phyloP scores from a whole-genome alignment of 2,888 invertebrate species.

The Myathropa florea region DNA sequence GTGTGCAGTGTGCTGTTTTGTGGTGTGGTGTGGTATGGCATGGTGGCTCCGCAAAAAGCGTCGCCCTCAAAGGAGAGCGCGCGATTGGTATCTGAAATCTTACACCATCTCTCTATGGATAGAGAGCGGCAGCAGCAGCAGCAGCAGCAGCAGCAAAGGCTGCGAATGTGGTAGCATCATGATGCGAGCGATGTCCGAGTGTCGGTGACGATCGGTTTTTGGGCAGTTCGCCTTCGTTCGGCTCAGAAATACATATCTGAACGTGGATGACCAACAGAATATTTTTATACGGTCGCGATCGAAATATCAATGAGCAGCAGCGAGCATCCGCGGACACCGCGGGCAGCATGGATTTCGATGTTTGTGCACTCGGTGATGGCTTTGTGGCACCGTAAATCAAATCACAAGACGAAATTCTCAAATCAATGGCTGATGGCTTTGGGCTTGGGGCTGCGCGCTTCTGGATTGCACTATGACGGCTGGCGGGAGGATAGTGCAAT shows the following conservation, averaged over 20 bases:
- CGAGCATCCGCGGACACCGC: conserved; percentile 57
- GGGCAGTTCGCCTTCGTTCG: conserved; percentile 55
- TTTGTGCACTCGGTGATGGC: neutral
- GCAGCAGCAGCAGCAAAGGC: neutral
- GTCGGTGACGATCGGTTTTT: conserved; percentile 61
- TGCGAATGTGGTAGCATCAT: neutral
- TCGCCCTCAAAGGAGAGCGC: conserved; percentile 70
- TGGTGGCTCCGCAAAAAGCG: conserved; percentile 57
- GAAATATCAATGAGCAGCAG: conserved; percentile 80
- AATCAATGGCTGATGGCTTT: conserved; percentile 13
- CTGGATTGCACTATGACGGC: conserved; percentile 18
- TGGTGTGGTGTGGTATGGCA: conserved; percentile 54
- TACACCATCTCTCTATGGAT: conserved; percentile 70
- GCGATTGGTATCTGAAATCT: conserved; percentile 71
- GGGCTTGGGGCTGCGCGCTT: neutral
- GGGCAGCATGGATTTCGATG: conserved; percentile 55
- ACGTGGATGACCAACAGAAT: conserved; percentile 78
- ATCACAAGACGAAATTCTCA: conserved; percentile 51
- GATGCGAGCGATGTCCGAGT: conserved; percentile 19
- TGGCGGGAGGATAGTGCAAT: conserved; percentile 38
- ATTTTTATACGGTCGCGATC: conserved; percentile 81
- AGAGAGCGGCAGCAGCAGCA: conserved; percentile 22
- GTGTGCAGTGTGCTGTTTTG: neutral
- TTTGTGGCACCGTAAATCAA: conserved; percentile 66
- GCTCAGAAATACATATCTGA: conserved; percentile 55